Evolutionary conservation across 2,888 invertebrate genomes (phyloP), one percentile per base, ranked within the genome.

Genomic region (Ganaspis brasiliensis): DNA sequence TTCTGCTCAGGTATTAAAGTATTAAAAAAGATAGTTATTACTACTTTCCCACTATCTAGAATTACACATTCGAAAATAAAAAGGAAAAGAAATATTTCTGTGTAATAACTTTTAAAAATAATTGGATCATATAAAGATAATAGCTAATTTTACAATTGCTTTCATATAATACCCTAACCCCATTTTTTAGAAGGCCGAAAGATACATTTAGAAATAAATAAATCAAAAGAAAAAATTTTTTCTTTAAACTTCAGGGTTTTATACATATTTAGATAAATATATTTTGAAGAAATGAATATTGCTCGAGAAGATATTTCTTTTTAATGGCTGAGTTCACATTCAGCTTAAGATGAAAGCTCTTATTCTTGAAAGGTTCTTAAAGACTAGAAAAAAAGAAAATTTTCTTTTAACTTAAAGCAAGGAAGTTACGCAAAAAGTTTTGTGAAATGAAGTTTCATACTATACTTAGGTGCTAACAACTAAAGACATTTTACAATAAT

Each of bases 1-100:
- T 63, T 40, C 21, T 40, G 40, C 63, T 63, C 9, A 63, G 63
- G 37, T 63, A 14, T 40, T 40, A 19, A 21, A 35, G 21, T 63
- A 40, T 63, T 63, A n/a, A n/a, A 40, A 21, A 16, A 40, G 21
- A 12, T 14, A 12, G 37, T 63, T 21, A 40, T n/a, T 24, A 12
- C 57, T 26, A 57, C 31, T 57, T n/a, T 57, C 1, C 24, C n/a
- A 10, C 14, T 21, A 57, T 9, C 14, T 57, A 26, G 14, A 57
- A 57, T 14, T 6, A 10, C 10, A 57, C 6, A 57, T 57, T 57
- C 19, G 19, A 52, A 2, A 2, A 52, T 52, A 19, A 52, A 52
- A 52, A 19, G 19, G 16, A 16, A 8, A 19, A 52, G 6, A 31
- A 31, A 31, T 6, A 31, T 31, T 31, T 31, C 31, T n/a, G 6